phyloP scores from a whole-genome alignment of 2,113 vertebrate species.

The Hemiprocne comata region DNA sequence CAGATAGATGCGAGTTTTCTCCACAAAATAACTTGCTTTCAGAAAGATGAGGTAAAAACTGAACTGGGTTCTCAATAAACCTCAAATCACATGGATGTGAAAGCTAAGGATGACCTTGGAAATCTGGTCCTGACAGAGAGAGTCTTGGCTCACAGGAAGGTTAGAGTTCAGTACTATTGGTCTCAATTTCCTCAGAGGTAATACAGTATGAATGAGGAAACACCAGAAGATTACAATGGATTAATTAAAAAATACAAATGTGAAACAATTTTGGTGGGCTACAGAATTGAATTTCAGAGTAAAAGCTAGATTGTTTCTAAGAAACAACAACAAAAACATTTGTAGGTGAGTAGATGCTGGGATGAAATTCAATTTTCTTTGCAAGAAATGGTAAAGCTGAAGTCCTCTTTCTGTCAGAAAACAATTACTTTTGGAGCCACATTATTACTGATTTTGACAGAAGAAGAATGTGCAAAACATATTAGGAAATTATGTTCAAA shows the following conservation, averaged over 20 bases:
- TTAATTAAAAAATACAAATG: background rate
- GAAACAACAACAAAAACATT: background rate
- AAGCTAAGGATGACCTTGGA: background rate
- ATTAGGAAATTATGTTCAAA: background rate
- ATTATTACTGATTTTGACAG: background rate
- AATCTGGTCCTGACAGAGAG: background rate
- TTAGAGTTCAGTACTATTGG: background rate
- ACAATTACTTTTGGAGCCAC: background rate
- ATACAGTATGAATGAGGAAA: background rate
- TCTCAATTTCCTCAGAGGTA: background rate
- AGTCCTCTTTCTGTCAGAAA: background rate
- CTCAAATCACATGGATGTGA: background rate
- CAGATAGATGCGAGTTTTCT: slow-evolving; percentile 14
- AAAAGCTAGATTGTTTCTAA: background rate
- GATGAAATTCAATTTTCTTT: background rate
- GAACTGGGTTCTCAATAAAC: background rate
- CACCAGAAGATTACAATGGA: background rate
- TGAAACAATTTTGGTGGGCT: background rate
- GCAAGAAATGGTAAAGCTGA: background rate
- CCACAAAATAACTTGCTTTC: background rate
- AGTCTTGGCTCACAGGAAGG: background rate
- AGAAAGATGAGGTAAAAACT: background rate
- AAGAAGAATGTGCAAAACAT: background rate
- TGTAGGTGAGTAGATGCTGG: background rate
- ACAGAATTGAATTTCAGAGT: background rate